phyloP scores from a whole-genome alignment of 2,797 vertebrate species.

The Borostomias antarcticus region DNA sequence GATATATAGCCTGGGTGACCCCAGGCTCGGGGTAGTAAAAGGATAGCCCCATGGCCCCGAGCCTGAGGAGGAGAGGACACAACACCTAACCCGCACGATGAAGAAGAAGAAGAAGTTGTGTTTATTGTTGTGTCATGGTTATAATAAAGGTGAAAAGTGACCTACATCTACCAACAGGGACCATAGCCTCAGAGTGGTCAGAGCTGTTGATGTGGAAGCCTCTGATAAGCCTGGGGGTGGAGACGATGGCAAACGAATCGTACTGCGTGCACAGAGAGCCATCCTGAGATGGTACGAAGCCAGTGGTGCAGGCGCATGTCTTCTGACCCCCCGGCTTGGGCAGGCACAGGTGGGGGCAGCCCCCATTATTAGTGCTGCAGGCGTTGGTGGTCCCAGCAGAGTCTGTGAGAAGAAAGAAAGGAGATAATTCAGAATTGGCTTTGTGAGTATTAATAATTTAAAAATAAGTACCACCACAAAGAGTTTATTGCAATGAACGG shows the following conservation, averaged over 20 bases:
- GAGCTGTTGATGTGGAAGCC: constrained; percentile 80
- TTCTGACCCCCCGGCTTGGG: constrained; percentile 70
- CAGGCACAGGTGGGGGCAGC: constrained; percentile 74
- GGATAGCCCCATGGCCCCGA: too few relatives aligned
- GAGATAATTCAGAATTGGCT: too few relatives aligned
- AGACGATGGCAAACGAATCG: constrained; percentile 72
- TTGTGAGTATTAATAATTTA: too few relatives aligned
- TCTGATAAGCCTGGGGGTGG: constrained; percentile 62
- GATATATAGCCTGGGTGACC: too few relatives aligned
- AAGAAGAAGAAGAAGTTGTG: too few relatives aligned
- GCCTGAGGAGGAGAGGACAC: too few relatives aligned
- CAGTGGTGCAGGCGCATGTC: constrained; percentile 75
- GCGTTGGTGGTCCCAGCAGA: constrained; percentile 70
- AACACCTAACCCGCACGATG: too few relatives aligned
- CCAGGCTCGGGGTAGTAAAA: too few relatives aligned
- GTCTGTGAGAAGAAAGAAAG: constrained; percentile 43
- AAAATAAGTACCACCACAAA: too few relatives aligned
- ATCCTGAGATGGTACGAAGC: constrained; percentile 66
- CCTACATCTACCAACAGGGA: constrained; percentile 71
- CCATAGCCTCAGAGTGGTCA: constrained; percentile 79
- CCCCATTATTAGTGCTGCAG: constrained; percentile 75
- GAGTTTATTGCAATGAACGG: too few relatives aligned
- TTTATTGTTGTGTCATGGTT: background rate
- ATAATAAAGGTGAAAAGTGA: too few relatives aligned
- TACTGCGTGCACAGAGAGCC: constrained; percentile 68